phyloP scores from a whole-genome alignment of 2,797 vertebrate genomes.

The Merluccius polli region DNA sequence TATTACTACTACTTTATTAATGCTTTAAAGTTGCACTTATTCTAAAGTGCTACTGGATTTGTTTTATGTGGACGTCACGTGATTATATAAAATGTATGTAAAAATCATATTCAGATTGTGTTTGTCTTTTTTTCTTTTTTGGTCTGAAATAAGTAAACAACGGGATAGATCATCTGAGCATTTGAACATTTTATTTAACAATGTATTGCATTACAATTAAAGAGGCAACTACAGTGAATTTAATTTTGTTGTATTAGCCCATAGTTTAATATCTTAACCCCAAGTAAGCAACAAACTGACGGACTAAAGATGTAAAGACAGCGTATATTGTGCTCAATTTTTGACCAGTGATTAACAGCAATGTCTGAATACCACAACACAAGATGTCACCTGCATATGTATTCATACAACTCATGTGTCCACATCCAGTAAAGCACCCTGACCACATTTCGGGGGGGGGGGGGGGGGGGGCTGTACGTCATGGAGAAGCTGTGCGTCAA shows the following conservation, averaged over 20 bases:
- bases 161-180: too few relatives aligned
- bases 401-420: background rate
- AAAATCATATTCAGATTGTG: background rate
- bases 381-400: background rate
- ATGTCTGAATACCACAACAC: background rate
- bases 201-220: too few relatives aligned
- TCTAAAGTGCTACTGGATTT: background rate
- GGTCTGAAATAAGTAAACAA: background rate
- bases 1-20: too few relatives aligned
- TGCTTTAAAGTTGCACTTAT: too few relatives aligned
- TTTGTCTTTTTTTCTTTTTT: too few relatives aligned
- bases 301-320: background rate
- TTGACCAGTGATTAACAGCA: background rate
- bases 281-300: background rate
- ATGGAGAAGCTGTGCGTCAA: conserved; percentile 7
- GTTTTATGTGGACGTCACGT: background rate
- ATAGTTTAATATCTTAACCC: background rate
- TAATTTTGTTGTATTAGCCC: too few relatives aligned
- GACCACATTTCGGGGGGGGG: background rate
- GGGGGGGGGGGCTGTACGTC: background rate
- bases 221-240: background rate
- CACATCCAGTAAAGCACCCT: background rate
- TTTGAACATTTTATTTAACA: too few relatives aligned
- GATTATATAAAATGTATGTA: background rate
- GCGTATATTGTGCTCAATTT: background rate